Evolutionary conservation across 2,113 vertebrate species (phyloP).

Genomic region (Oostethus manadensis): DNA sequence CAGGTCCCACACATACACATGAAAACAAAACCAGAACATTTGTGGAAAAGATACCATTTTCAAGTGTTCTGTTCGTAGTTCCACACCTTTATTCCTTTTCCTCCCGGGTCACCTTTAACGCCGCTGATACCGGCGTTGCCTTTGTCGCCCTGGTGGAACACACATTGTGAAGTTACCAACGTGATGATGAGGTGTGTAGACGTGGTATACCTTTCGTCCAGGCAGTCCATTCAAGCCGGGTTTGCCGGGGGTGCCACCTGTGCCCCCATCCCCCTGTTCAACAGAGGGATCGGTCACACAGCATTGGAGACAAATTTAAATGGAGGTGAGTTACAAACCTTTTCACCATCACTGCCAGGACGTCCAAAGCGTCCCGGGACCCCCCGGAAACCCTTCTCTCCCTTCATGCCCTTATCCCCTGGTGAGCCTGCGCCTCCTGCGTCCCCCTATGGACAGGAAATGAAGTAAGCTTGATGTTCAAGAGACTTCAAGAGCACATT

Average conservation of each 20-base stretch:
- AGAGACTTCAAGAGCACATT: background rate
- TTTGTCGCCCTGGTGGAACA: slow-evolving; percentile 68
- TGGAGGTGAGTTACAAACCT: slow-evolving; percentile 51
- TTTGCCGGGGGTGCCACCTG: slow-evolving; percentile 69
- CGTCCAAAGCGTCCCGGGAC: slow-evolving; percentile 71
- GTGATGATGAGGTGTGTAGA: background rate
- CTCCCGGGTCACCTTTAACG: slow-evolving; percentile 65
- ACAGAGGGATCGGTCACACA: background rate
- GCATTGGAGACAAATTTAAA: background rate
- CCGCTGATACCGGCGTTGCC: slow-evolving; percentile 73
- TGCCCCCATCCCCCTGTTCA: slow-evolving; percentile 75
- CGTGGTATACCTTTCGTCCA: slow-evolving; percentile 72
- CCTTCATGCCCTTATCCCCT: slow-evolving; percentile 74
- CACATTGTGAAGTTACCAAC: slow-evolving; percentile 2
- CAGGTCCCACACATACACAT: background rate
- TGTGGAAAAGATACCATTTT: background rate
- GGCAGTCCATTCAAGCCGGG: slow-evolving; percentile 68
- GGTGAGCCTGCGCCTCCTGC: slow-evolving; percentile 71
- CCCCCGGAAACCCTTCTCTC: slow-evolving; percentile 79
- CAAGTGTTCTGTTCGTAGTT: background rate
- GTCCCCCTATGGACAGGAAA: slow-evolving; percentile 65
- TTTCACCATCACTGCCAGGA: slow-evolving; percentile 69
- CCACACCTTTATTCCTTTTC: slow-evolving; percentile 80
- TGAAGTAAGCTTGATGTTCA: background rate
- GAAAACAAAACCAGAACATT: background rate